Percentiles rank a stretch among this genome's conserved stretches.
These are phyloP conservation scores for Drosophila atripex DNA, from an alignment of 2,888 invertebrate genomes.

Conservation along the genomic window DNA sequence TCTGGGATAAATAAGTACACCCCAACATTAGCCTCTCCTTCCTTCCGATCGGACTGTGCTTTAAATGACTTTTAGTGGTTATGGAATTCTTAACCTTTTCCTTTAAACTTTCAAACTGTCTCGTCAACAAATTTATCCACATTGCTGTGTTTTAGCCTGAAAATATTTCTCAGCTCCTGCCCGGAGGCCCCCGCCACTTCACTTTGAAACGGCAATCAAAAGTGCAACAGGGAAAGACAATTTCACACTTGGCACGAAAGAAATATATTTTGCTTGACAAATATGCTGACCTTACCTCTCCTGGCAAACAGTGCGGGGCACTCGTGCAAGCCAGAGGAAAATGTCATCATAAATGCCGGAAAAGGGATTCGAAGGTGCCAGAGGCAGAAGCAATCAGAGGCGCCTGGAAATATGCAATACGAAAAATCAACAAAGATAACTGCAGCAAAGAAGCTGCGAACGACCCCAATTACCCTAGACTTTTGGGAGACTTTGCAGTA, in stretches of 20 bases:
- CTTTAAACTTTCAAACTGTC: constrained; percentile 30
- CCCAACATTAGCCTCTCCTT: too few species aligned
- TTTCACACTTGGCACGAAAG: constrained; percentile 68
- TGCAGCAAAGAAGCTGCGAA: constrained; percentile 29
- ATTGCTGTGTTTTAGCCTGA: constrained; percentile 34
- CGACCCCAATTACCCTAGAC: constrained; percentile 76
- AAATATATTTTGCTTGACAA: constrained; percentile 69
- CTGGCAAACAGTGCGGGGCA: constrained; percentile 70
- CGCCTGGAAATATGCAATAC: constrained; percentile 73
- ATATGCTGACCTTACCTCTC: constrained; percentile 78
- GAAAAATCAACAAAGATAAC: constrained; percentile 72
- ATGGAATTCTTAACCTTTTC: not conserved
- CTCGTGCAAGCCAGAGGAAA: constrained; percentile 65
- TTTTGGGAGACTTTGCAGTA: constrained; percentile 35
- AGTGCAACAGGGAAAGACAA: constrained; percentile 69
- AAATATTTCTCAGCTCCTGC: not conserved
- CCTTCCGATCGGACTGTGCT: not conserved
- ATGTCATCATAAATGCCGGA: constrained; percentile 69
- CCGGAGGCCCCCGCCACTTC: constrained; percentile 45
- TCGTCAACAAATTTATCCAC: constrained; percentile 52
- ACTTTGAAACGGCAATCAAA: constrained; percentile 69
- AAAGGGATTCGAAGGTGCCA: constrained; percentile 40
- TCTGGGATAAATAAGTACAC: not conserved
- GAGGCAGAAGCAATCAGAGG: constrained; percentile 44
- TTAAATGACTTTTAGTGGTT: constrained; percentile 42